Base-by-base conservation (phyloP, 2,797 vertebrate genomes). In the Takifugu ocellatus region DNA sequence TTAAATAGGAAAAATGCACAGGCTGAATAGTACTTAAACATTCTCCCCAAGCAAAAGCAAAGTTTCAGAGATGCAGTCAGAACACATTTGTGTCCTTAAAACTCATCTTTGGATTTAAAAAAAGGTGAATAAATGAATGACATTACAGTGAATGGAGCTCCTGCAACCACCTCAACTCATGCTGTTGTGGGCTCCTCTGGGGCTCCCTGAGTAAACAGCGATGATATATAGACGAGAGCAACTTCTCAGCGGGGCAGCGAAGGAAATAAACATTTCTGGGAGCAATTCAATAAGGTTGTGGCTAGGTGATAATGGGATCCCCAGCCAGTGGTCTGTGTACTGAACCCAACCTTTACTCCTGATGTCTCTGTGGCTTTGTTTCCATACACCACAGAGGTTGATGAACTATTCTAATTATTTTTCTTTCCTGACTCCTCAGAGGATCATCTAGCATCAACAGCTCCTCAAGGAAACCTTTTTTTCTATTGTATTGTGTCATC, bases 161-260 rank as follows among this genome's bases (percentile, higher is more conserved):
- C 36, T 39, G 3, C 39, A 62, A 10, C 43, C 4, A 49, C 64
- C 47, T 65, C 21, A 66, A 63, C 44, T 68, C 68, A 75, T 69
- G 64, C 36, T 7, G 16, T 5, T 63, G 67, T 24, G 10, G 67
- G 67, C 73, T 67, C 78, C 69, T 72, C 56, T 49, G 63, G 68
- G 72, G 53, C 66, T 73, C 52, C 56, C 68, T 82, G 81, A 82
- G 85, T 89, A 87, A 81, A 88, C 88, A 86, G 87, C 84, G 74
- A 88, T 84, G 82, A 87, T 79, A 85, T 88, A 88, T 87, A 75
- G 81, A 74, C 72, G 69, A 71, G 74, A 75, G 68, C 68, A 67
- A 42, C 71, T 78, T 81, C 83, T 88, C 82, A 71, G 82, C 24
- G 54, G 79, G 68, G 67, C 56, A 61, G 56, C 59, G 66, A 70